These are phyloP conservation scores for Rhizomys pruinosus DNA, from an alignment of 2,113 vertebrate genomes.

Conservation along the genomic window DNA sequence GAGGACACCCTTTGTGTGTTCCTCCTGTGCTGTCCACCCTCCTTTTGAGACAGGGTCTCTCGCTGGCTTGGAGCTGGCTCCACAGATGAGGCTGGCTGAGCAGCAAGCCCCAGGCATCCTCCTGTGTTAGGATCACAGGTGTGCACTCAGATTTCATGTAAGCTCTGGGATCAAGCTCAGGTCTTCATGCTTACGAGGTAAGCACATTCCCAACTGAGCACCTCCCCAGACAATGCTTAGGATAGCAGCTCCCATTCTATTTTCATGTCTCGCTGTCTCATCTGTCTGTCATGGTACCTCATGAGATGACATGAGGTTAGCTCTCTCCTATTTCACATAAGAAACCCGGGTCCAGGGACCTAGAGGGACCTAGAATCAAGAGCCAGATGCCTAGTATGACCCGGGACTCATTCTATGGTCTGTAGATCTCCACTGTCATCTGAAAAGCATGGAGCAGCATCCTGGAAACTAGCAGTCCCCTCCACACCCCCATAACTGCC, in stretches of 20 bases:
- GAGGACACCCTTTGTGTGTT: not conserved
- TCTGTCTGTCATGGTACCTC: no score
- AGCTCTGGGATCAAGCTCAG: not conserved
- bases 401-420: accelerated
- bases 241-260: not conserved
- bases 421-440: accelerated
- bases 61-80: not conserved
- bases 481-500: not conserved
- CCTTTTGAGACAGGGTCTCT: not conserved
- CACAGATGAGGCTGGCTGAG: not conserved
- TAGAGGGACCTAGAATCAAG: accelerated
- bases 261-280: not conserved
- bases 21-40: not conserved
- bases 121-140: not conserved
- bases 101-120: not conserved
- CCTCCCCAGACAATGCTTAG: not conserved
- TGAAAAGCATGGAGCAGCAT: accelerated
- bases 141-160: not conserved
- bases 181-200: not conserved
- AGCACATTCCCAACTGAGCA: not conserved
- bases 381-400: accelerated
- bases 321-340: accelerated
- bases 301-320: no score
- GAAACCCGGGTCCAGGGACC: accelerated
- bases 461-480: accelerated